Percentiles rank a stretch among this genome's conserved stretches.
Evolutionary conservation across 2,888 invertebrate genomes (phyloP).

Genomic region (Endomychus coccineus): DNA sequence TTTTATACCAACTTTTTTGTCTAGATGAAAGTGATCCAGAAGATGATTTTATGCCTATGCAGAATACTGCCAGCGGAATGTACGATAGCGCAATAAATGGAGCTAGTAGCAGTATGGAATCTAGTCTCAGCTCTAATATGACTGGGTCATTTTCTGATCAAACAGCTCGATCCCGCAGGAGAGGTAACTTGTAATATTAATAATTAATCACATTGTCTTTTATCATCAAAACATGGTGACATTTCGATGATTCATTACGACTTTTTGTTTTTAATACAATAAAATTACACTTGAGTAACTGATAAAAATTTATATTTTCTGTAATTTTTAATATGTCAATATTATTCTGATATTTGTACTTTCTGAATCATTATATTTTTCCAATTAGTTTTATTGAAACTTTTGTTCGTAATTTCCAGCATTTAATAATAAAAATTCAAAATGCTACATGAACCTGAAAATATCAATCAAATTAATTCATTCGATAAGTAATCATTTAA

Average conservation of each 20-base stretch:
- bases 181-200: not conserved
- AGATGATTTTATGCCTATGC: conserved; percentile 60
- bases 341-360: too few relatives aligned
- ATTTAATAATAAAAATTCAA: too few relatives aligned
- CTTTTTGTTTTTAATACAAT: too few relatives aligned
- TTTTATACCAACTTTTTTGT: conserved; percentile 10
- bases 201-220: not conserved
- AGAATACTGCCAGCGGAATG: conserved; percentile 42
- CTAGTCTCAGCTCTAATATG: conserved; percentile 58
- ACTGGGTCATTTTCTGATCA: conserved; percentile 35
- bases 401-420: conserved; percentile 7
- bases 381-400: too few relatives aligned
- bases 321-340: too few relatives aligned
- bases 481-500: too few relatives aligned
- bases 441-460: too few relatives aligned
- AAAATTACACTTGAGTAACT: too few relatives aligned
- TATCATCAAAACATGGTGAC: conserved; percentile 6
- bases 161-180: conserved; percentile 29
- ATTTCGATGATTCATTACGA: too few relatives aligned
- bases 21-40: conserved; percentile 62
- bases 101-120: conserved; percentile 60
- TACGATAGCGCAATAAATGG: conserved; percentile 57
- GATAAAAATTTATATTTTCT: too few relatives aligned
- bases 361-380: too few relatives aligned
- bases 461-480: too few relatives aligned